Conservation (phyloP, 2,888 invertebrate species). For the Drosophila neutralis region DNA sequence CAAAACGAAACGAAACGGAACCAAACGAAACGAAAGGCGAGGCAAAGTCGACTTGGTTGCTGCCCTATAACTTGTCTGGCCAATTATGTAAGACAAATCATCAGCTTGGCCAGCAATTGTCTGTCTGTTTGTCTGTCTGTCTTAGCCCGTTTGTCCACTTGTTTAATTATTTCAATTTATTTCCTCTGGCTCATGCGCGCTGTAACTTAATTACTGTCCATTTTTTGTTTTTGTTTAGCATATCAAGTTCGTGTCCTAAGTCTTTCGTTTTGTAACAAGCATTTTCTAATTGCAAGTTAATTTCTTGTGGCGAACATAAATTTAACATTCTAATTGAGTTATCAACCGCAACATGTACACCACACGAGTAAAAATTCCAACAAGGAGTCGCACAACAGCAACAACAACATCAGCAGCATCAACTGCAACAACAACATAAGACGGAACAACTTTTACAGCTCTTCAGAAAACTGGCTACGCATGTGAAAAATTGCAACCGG, state of each 20-base stretch:
- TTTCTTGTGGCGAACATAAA: slow-evolving; percentile 82
- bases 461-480: slow-evolving; percentile 73
- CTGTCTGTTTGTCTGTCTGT: slow-evolving; percentile 17
- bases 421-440: slow-evolving; percentile 33
- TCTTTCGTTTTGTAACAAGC: slow-evolving; percentile 65
- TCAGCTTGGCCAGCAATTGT: slow-evolving; percentile 33
- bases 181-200: slow-evolving; percentile 11
- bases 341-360: slow-evolving; percentile 81
- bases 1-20: slow-evolving; percentile 21
- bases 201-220: slow-evolving; percentile 47
- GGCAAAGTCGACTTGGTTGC: slow-evolving; percentile 18
- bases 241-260: slow-evolving; percentile 73
- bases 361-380: slow-evolving; percentile 54
- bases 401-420: slow-evolving; percentile 20
- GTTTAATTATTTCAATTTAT: slow-evolving; percentile 78
- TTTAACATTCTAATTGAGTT: slow-evolving; percentile 82
- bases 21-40: slow-evolving; percentile 5
- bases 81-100: slow-evolving; percentile 61
- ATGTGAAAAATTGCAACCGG: slow-evolving; percentile 77
- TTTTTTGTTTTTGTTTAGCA: slow-evolving; percentile 25
- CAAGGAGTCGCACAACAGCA: slow-evolving; percentile 52
- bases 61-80: slow-evolving; percentile 61
- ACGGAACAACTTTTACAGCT: slow-evolving; percentile 73
- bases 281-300: slow-evolving; percentile 82
- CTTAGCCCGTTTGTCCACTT: slow-evolving; percentile 41